Evolutionary conservation across 2,888 invertebrate species (phyloP).

Genomic region (Orthosia incerta): DNA sequence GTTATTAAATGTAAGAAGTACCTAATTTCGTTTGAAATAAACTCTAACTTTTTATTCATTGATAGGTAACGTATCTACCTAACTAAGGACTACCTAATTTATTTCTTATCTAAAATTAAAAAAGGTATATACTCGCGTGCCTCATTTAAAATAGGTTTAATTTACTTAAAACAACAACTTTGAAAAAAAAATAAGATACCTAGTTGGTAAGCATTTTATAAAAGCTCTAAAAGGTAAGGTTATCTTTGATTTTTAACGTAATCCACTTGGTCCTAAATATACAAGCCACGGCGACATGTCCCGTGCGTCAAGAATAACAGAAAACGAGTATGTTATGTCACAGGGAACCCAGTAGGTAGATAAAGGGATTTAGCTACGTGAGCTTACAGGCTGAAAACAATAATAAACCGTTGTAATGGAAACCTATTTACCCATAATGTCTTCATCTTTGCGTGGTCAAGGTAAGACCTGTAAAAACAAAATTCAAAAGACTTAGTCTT

Average conservation of each 20-base stretch:
- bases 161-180: not conserved
- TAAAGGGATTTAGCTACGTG: not conserved
- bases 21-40: not conserved
- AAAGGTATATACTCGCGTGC: not conserved
- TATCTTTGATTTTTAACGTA: constrained; percentile 29
- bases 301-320: constrained; percentile 10
- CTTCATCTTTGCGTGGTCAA: not conserved
- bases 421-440: not conserved
- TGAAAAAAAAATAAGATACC: not conserved
- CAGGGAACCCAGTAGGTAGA: constrained; percentile 1
- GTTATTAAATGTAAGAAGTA: constrained; percentile 10
- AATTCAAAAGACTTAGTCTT: not conserved
- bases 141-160: not conserved
- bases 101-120: not conserved
- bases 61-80: not conserved
- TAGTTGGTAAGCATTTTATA: not conserved
- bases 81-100: not conserved
- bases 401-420: not conserved
- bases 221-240: constrained; percentile 23
- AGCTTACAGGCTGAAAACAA: not conserved
- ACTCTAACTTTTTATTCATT: not conserved
- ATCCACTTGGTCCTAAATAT: constrained; percentile 56
- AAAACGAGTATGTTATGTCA: constrained; percentile 35
- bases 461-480: not conserved
- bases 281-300: constrained; percentile 38